A percentile compares a stretch with the other conserved stretches of the same genome.
phyloP scores from a whole-genome alignment of 2,888 invertebrate genomes.

The Cacoxenus indagator region DNA sequence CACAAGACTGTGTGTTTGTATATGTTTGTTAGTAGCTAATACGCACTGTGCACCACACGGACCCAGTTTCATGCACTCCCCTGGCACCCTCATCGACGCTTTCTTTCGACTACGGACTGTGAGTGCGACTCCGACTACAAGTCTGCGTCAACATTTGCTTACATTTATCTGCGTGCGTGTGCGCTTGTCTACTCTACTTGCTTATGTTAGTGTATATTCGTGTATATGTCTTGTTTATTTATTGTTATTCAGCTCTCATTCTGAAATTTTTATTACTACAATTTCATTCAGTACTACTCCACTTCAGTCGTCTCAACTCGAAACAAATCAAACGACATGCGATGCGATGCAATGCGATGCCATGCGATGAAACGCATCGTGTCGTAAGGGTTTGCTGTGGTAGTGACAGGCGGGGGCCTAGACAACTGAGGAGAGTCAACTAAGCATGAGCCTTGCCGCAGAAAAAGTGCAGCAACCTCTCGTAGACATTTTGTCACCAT shows the following conservation, averaged over 20 bases:
- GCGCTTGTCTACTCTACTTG: neutral
- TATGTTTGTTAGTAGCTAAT: neutral
- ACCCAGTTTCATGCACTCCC: neutral
- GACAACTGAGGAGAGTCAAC: no score
- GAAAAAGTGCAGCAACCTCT: slow-evolving; percentile 20
- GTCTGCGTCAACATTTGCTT: slow-evolving; percentile 8
- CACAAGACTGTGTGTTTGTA: neutral
- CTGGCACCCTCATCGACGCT: neutral
- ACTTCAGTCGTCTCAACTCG: neutral
- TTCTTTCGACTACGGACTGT: neutral
- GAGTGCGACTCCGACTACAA: neutral
- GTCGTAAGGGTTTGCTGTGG: no score
- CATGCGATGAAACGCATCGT: no score
- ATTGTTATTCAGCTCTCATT: slow-evolving; percentile 2
- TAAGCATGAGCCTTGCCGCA: neutral
- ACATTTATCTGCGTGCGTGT: neutral
- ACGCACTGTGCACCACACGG: neutral
- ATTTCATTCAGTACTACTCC: slow-evolving; percentile 13
- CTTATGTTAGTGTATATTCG: neutral
- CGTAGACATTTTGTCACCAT: slow-evolving; percentile 23
- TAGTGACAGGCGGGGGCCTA: no score
- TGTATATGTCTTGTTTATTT: neutral
- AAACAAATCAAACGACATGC: neutral
- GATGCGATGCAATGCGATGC: neutral
- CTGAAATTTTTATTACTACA: neutral